A percentile compares a stretch with the other conserved stretches of the same genome.
Conservation (phyloP, 53 echinoderm and acorn worm species). For the Patiria pectinifera region DNA sequence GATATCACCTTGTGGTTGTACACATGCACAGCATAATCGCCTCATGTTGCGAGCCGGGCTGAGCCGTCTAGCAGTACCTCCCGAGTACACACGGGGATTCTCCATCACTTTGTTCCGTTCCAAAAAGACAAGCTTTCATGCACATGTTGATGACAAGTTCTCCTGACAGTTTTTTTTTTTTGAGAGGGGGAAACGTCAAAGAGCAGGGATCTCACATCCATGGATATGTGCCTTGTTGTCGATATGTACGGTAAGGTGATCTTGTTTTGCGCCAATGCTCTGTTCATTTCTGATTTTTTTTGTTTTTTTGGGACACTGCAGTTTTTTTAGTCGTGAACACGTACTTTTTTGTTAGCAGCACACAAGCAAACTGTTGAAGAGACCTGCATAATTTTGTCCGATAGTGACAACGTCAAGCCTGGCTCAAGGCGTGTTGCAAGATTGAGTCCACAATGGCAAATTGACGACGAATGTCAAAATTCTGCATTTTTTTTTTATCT, state of each 20-base stretch:
- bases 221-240: slow-evolving; percentile 38
- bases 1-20: background rate
- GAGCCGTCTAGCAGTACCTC: background rate
- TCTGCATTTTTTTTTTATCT: no score
- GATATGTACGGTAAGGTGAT: slow-evolving; percentile 49
- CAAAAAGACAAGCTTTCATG: background rate
- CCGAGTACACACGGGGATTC: background rate
- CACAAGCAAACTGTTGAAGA: no score
- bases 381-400: no score
- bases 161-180: background rate
- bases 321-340: no score
- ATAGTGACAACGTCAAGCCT: no score
- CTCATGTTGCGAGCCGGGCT: background rate
- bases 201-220: background rate
- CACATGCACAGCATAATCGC: background rate
- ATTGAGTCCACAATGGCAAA: no score
- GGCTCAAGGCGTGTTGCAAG: no score
- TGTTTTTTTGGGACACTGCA: no score
- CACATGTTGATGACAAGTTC: background rate
- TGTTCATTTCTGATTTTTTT: no score
- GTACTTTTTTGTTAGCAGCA: no score
- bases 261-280: background rate
- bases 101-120: background rate
- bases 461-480: no score
- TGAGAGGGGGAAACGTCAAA: background rate